Percentiles rank a stretch among this genome's conserved stretches.
These are phyloP conservation scores for Lasioglossum malachurum DNA, from an alignment of 2,888 invertebrate genomes.

Conservation along the genomic window DNA sequence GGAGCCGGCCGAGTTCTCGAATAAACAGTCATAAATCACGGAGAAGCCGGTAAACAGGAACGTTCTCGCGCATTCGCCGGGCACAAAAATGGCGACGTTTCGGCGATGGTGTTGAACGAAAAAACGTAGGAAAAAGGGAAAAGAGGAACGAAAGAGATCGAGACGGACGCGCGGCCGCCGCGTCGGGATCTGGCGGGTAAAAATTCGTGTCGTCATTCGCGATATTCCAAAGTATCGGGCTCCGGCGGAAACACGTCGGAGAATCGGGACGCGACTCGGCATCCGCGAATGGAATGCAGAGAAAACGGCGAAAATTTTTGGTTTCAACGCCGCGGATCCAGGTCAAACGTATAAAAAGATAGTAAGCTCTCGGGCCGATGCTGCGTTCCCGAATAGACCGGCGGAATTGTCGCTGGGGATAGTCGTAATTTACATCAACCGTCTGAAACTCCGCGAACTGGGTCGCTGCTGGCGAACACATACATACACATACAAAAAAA, in stretches of 20 bases:
- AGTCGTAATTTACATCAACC: constrained; percentile 53
- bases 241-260: neutral
- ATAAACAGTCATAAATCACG: constrained; percentile 63
- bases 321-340: constrained; percentile 37
- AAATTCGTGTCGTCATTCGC: constrained; percentile 35
- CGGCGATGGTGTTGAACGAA: constrained; percentile 5
- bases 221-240: constrained; percentile 31
- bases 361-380: constrained; percentile 45
- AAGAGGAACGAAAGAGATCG: neutral
- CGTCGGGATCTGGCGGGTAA: neutral
- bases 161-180: neutral
- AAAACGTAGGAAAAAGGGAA: neutral
- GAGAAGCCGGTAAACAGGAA: constrained; percentile 51
- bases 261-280: constrained; percentile 15
- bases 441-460: constrained; percentile 36
- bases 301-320: constrained; percentile 52
- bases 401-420: constrained; percentile 49
- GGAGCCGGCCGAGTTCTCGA: constrained; percentile 34
- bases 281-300: constrained; percentile 38
- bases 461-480: constrained; percentile 36
- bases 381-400: constrained; percentile 38
- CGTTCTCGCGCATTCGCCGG: constrained; percentile 35
- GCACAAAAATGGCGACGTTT: constrained; percentile 49
- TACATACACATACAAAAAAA: neutral
- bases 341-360: constrained; percentile 55